phyloP scores from a whole-genome alignment of 53 echinoderm and acorn worm genomes.

The Arbacia lixula region DNA sequence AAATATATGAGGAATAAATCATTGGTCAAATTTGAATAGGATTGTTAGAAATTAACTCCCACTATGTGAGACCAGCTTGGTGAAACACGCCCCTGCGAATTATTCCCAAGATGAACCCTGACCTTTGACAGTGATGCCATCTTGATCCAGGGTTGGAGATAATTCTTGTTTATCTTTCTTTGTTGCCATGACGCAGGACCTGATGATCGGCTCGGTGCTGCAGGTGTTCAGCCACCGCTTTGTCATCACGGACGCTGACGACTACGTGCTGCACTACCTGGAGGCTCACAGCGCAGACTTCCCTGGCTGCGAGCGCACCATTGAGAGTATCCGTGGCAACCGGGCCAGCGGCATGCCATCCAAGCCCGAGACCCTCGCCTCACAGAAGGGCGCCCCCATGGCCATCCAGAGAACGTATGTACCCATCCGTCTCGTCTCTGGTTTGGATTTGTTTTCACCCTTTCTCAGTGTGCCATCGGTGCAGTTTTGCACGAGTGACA shows the following conservation, averaged over 20 bases:
- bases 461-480: no score
- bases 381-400: slow-evolving; percentile 93
- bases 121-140: no score
- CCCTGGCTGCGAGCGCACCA: slow-evolving; percentile 85
- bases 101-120: no score
- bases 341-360: slow-evolving; percentile 10
- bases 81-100: no score
- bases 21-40: no score
- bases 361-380: slow-evolving; percentile 30
- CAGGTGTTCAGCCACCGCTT: slow-evolving; percentile 86
- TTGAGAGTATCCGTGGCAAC: slow-evolving; percentile 65
- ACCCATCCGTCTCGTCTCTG: background rate
- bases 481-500: no score
- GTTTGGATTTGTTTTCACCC: background rate
- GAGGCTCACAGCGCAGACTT: slow-evolving; percentile 78
- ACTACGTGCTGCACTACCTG: slow-evolving; percentile 85
- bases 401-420: slow-evolving; percentile 81
- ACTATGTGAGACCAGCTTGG: no score
- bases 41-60: no score
- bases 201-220: slow-evolving; percentile 79
- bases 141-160: no score
- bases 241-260: slow-evolving; percentile 87
- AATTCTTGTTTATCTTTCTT: no score
- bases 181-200: slow-evolving; percentile 56
- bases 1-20: no score